These are phyloP conservation scores for Spondyliosoma cantharus DNA, from an alignment of 2,797 vertebrate genomes.

Conservation along the genomic window DNA sequence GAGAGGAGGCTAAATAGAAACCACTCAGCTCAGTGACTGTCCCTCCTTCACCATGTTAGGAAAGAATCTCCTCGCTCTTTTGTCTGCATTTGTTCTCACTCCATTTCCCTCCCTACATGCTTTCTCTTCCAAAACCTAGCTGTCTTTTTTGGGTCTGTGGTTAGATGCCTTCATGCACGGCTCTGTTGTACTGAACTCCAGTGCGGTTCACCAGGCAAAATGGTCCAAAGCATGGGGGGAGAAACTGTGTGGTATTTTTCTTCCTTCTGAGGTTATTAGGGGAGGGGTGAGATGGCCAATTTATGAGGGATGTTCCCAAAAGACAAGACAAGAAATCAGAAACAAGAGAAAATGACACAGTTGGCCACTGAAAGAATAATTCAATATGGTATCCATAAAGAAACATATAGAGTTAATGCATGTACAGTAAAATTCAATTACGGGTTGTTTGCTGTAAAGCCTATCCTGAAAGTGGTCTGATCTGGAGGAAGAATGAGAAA, in stretches of 20 bases:
- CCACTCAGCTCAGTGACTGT: conserved; percentile 10
- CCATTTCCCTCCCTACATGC: not conserved
- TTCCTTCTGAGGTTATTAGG: conserved; percentile 60
- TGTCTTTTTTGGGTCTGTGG: conserved; percentile 59
- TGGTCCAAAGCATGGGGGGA: conserved; percentile 60
- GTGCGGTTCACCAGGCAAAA: conserved; percentile 71
- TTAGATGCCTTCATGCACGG: conserved; percentile 70
- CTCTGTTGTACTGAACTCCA: conserved; percentile 59
- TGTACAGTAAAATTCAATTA: not conserved
- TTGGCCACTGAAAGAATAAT: not conserved
- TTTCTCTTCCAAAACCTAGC: conserved; percentile 40
- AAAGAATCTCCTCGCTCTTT: conserved; percentile 33
- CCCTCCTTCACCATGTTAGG: conserved; percentile 12
- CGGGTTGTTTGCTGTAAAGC: not conserved
- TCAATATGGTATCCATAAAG: not conserved
- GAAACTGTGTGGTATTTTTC: conserved; percentile 63
- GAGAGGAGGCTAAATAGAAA: conserved; percentile 21
- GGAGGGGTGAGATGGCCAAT: conserved; percentile 26
- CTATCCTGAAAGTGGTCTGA: not conserved
- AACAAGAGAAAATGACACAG: not conserved
- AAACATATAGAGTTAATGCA: not conserved
- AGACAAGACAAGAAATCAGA: conserved; percentile 14
- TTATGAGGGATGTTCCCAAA: conserved; percentile 29
- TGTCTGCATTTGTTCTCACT: conserved; percentile 33
- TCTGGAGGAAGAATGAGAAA: not conserved